phyloP scores from a whole-genome alignment of 2,113 vertebrate species.

The Felis catus region DNA sequence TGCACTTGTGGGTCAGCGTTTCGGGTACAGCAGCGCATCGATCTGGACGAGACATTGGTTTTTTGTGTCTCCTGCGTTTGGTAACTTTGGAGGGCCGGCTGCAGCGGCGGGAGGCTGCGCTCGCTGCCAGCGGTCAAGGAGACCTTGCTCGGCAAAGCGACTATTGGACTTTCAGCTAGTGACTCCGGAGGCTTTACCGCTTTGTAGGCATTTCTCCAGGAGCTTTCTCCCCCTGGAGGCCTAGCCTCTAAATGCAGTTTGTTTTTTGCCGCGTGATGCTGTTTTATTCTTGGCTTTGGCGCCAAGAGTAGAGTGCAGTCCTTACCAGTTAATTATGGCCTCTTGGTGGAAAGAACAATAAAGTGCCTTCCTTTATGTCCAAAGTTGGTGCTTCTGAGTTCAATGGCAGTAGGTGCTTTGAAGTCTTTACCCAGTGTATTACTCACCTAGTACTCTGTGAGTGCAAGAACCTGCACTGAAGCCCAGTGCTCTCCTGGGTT shows the following conservation, averaged over 20 bases:
- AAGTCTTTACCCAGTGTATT: constrained; percentile 21
- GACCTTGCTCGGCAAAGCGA: constrained; percentile 23
- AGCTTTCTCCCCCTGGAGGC: constrained; percentile 52
- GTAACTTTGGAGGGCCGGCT: not conserved
- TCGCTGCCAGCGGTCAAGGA: constrained; percentile 19
- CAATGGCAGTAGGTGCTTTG: constrained; percentile 27
- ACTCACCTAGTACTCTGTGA: not conserved
- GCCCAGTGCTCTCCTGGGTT: not conserved
- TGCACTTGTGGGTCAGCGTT: not conserved
- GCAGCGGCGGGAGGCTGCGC: not conserved
- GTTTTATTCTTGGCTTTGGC: constrained; percentile 49
- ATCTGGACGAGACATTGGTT: not conserved
- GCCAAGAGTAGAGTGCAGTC: not conserved
- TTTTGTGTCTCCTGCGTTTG: not conserved
- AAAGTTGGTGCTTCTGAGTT: constrained; percentile 9
- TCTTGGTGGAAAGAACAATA: not conserved
- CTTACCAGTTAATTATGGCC: constrained; percentile 41
- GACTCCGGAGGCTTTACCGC: not conserved
- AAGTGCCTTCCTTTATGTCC: not conserved
- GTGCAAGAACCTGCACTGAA: not conserved
- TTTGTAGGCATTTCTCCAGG: constrained; percentile 40
- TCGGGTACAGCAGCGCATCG: not conserved
- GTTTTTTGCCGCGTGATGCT: constrained; percentile 45
- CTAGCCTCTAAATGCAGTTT: constrained; percentile 48
- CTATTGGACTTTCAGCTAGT: not conserved